phyloP scores from a whole-genome alignment of 2,888 invertebrate genomes.

The Epicampocera succincta region DNA sequence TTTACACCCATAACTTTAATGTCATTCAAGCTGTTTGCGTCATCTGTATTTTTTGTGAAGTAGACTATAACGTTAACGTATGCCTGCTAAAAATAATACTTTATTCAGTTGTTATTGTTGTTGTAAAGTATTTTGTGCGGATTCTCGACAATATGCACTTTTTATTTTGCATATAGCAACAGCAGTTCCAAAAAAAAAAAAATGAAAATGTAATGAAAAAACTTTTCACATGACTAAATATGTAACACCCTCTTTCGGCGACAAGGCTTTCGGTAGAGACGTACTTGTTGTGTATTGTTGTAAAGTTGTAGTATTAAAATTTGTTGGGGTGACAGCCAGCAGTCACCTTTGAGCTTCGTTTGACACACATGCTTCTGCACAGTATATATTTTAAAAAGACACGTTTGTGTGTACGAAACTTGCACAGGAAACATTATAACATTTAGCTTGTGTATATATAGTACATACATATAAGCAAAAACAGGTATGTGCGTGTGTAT shows the following conservation, averaged over 20 bases:
- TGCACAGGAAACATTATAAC: constrained; percentile 56
- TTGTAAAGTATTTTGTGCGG: constrained; percentile 49
- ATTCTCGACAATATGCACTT: constrained; percentile 63
- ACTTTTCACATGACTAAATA: constrained; percentile 64
- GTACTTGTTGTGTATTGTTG: neutral
- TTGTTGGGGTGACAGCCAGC: constrained; percentile 48
- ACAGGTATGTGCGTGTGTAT: no score
- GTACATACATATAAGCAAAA: no score
- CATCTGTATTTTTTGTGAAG: constrained; percentile 62
- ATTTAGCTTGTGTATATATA: constrained; percentile 11
- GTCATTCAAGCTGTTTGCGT: constrained; percentile 58
- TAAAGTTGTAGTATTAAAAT: constrained; percentile 12
- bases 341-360: constrained; percentile 68
- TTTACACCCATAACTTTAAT: constrained; percentile 37
- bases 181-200: constrained; percentile 8
- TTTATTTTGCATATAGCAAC: constrained; percentile 53
- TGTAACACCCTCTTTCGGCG: constrained; percentile 58
- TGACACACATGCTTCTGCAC: constrained; percentile 44
- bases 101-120: constrained; percentile 1
- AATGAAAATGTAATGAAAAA: constrained; percentile 4
- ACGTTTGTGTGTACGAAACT: neutral
- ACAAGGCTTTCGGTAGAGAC: constrained; percentile 27
- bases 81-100: constrained; percentile 16
- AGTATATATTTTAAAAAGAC: no score
- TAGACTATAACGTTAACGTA: constrained; percentile 56